A percentile compares a stretch with the other conserved stretches of the same genome.
Conservation (phyloP, 2,797 vertebrate genomes). For the Crypturellus tataupa region DNA sequence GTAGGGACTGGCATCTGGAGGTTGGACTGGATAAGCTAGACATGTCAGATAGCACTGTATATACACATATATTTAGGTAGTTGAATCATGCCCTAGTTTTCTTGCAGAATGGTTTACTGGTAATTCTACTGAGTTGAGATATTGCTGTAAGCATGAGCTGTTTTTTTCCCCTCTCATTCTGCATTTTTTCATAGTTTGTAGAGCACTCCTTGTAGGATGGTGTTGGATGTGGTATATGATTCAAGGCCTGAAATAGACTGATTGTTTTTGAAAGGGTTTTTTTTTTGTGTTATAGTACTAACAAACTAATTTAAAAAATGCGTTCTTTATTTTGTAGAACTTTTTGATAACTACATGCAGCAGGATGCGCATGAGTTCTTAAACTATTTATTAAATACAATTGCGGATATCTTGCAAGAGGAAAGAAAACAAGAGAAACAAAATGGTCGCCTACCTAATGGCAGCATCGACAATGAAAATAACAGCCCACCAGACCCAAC, state of each 20-base stretch:
- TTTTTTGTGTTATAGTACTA: not conserved
- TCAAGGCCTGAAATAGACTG: not conserved
- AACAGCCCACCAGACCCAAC: conserved; percentile 82
- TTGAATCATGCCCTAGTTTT: not conserved
- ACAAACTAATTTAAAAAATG: not conserved
- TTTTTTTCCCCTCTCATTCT: not conserved
- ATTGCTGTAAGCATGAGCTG: not conserved
- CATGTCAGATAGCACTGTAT: not conserved
- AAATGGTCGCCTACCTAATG: conserved; percentile 84
- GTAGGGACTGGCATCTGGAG: not conserved
- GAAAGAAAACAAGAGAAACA: conserved; percentile 86
- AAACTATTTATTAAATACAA: conserved; percentile 86
- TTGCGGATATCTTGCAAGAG: conserved; percentile 87
- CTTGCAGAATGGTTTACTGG: not conserved
- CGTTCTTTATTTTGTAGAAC: conserved; percentile 55
- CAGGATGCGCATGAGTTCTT: conserved; percentile 88
- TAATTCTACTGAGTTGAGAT: not conserved
- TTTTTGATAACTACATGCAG: conserved; percentile 89
- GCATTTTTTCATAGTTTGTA: not conserved
- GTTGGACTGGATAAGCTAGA: not conserved
- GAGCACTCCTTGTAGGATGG: not conserved
- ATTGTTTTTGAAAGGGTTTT: not conserved
- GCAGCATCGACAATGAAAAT: conserved; percentile 89
- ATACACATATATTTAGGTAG: not conserved
- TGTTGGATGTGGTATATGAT: not conserved